A percentile compares a stretch with the other conserved stretches of the same genome.
phyloP scores from a whole-genome alignment of 1,140 invertebrate species.

The Acyrthosiphon pisum region DNA sequence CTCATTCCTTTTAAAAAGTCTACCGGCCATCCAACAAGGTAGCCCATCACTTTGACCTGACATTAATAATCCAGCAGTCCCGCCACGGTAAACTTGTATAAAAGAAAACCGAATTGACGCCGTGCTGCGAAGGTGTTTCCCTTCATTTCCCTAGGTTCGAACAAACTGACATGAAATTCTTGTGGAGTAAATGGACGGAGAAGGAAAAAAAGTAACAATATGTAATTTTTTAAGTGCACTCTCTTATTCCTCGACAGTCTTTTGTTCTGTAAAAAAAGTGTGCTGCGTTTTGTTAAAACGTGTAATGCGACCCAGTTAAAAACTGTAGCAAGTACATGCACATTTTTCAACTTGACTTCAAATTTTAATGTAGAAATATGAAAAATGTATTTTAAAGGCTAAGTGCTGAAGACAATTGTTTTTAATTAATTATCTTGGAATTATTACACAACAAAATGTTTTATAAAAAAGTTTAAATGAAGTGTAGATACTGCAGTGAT shows the following conservation, averaged over 20 bases:
- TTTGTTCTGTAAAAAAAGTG: slow-evolving; percentile 41
- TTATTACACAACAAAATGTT: neutral
- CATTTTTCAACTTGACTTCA: slow-evolving; percentile 13
- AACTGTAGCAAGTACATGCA: neutral
- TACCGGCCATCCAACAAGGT: slow-evolving; percentile 23
- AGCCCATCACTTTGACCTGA: slow-evolving; percentile 54
- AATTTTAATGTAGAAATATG: neutral
- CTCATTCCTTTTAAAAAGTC: slow-evolving; percentile 57
- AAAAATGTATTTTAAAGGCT: slow-evolving; percentile 18
- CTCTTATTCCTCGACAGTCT: slow-evolving; percentile 24
- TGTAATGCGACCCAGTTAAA: slow-evolving; percentile 24
- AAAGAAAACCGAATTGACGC: slow-evolving; percentile 39
- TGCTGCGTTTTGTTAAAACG: slow-evolving; percentile 33
- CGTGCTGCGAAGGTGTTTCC: neutral
- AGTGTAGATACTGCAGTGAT: neutral
- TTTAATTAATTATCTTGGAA: slow-evolving; percentile 6
- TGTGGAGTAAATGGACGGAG: neutral
- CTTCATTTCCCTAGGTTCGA: slow-evolving; percentile 3
- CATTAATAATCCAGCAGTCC: slow-evolving; percentile 43
- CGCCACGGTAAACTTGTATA: slow-evolving; percentile 16
- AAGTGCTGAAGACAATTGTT: slow-evolving; percentile 7
- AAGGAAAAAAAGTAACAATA: slow-evolving; percentile 18
- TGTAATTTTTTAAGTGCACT: slow-evolving; percentile 55
- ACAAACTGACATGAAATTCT: slow-evolving; percentile 23
- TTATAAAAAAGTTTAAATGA: slow-evolving; percentile 12